Base-by-base conservation (phyloP, 2,888 invertebrate species). In the Clivina fossor region DNA sequence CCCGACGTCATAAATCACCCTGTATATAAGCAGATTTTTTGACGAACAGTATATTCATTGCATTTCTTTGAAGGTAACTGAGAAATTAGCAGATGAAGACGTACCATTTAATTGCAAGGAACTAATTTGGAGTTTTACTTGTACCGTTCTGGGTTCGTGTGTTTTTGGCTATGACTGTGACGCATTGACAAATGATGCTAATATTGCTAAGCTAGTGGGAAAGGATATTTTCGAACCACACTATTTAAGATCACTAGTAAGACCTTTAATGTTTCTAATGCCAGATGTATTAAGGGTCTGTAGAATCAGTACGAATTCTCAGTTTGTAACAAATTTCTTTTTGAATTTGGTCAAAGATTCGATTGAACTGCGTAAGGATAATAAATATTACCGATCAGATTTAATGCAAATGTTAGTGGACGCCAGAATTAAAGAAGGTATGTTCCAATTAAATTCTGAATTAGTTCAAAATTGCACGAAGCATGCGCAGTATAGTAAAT, bases 221-320 rank as follows among this genome's bases (percentile, higher is more conserved):
- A 43, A 35, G 18, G 51, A 53, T n/a, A 53, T 53, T 43, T 53
- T 53, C 35, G 51, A 53, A 22, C 51, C 51, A 18, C 18, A 20
- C 16, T 13, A 16, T 5, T 43, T 20, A 33, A 15, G 43, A 35
- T 22, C 51, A n/a, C 28, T 30, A 33, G 43, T 43, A 33, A 13
- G 51, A 13, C 8, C 33, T 9, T 11, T 53, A 8, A 43, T 43
- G 18, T 53, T 53, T 18, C 15, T 53, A 11, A 43, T 43, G 43
- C 51, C 51, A 11, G 16, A 43, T 15, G 18, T 53, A 3, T 43
- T 53, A 33, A 30, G 18, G n/a, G 4, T 4, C 8, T 33, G 41
- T 3, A 40, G 28, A 53, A 22, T 43, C 7, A 43, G 43, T 7
- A 33, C 20, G 4, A 53, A 19, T 13, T 20, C 43, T 8, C 24